A percentile compares a stretch with the other conserved stretches of the same genome.
Conservation (phyloP, 2,888 invertebrate species). For the Tenthredo distinguenda region DNA sequence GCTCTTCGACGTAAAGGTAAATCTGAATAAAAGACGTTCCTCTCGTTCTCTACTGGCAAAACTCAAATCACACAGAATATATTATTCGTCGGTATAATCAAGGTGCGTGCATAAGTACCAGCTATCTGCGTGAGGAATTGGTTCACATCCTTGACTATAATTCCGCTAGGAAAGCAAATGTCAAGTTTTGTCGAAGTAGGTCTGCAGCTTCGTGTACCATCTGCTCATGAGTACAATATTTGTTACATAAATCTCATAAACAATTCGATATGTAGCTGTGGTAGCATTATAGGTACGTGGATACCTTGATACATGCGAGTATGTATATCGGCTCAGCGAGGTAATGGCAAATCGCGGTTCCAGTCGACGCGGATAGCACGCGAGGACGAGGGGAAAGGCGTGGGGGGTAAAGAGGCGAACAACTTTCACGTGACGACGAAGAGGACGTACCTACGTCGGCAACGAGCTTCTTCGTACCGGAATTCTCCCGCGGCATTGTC, state of each 20-base stretch:
- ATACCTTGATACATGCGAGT: conserved; percentile 10
- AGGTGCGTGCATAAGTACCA: background rate
- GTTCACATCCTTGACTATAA: background rate
- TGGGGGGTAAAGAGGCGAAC: conserved; percentile 63
- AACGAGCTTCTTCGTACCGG: conserved; percentile 67
- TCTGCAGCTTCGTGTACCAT: background rate
- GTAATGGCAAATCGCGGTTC: conserved; percentile 60
- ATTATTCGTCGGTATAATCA: background rate
- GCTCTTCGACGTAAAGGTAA: background rate
- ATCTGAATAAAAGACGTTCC: background rate
- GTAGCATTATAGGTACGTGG: background rate
- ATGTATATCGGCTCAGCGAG: conserved; percentile 36
- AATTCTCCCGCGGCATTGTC: conserved; percentile 63
- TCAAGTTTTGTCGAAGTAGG: conserved; percentile 4
- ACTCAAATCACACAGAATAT: background rate
- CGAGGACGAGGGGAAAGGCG: conserved; percentile 39
- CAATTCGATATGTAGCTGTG: background rate
- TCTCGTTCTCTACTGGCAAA: background rate
- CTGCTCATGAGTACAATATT: background rate
- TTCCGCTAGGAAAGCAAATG: background rate
- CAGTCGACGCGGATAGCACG: conserved; percentile 49
- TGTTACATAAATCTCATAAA: conserved; percentile 34
- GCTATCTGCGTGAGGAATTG: background rate
- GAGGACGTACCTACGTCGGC: conserved; percentile 23
- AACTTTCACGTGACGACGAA: conserved; percentile 70